These are phyloP conservation scores for Forbesichthys papilliferus DNA, from an alignment of 2,113 vertebrate genomes.

Conservation along the genomic window DNA sequence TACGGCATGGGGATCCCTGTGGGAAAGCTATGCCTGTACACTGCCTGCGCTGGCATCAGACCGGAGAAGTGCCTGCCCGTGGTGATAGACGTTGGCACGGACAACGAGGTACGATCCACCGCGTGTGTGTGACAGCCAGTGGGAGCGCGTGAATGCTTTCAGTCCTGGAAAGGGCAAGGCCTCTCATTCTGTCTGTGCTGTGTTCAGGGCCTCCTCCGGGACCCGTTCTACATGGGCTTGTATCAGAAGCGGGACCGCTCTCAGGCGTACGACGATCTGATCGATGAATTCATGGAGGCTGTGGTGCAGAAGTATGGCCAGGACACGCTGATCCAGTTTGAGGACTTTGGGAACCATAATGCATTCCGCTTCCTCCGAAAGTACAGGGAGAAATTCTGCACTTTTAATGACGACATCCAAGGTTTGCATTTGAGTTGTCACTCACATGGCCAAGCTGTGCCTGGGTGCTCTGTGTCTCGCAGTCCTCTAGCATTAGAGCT, in stretches of 20 bases:
- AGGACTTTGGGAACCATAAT: constrained; percentile 98
- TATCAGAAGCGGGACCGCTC: constrained; percentile 93
- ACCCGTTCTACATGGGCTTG: constrained; percentile 95
- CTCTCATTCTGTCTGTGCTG: background rate
- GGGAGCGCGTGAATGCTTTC: background rate
- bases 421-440: constrained; percentile 69
- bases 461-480: too few species aligned
- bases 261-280: constrained; percentile 90
- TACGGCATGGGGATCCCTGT: constrained; percentile 98
- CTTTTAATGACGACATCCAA: constrained; percentile 98
- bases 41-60: constrained; percentile 91
- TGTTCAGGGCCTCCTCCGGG: constrained; percentile 84
- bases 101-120: constrained; percentile 80
- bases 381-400: constrained; percentile 94
- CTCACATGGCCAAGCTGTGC: background rate
- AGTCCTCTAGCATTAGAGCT: too few species aligned
- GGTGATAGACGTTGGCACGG: constrained; percentile 93
- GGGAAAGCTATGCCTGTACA: constrained; percentile 94
- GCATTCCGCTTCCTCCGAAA: constrained; percentile 93
- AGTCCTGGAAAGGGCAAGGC: background rate
- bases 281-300: constrained; percentile 98
- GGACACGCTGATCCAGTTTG: constrained; percentile 95
- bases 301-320: constrained; percentile 93
- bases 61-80: constrained; percentile 92
- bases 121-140: background rate